Base-by-base conservation (phyloP, 1,140 invertebrate species). In the Megalopta genalis region DNA sequence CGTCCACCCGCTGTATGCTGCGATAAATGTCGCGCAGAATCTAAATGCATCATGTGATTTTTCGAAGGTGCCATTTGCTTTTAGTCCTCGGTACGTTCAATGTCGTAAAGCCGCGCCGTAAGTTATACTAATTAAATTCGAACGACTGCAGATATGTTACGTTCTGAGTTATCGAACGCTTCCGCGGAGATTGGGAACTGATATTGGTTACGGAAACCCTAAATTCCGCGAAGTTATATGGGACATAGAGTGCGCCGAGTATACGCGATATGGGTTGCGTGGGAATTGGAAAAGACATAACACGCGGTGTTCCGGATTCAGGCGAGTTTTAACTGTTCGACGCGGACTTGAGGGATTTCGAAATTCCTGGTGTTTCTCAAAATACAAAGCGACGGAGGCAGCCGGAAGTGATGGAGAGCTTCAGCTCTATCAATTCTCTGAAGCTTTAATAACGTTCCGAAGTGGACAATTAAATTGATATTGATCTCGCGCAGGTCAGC, bases 181-280 rank as follows among this genome's bases (percentile, higher is more conserved):
- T 25, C 57, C 57, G n/a, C 3, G n/a, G 57, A 25, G 57, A 25
- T 14, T 25, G n/a, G 9, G 23, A 27, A 25, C 23, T 57, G 63
- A 57, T 69, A 64, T 37, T 63, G 60, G 18, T 37, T 60, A 23
- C 23, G 23, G 57, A 60, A 60, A 25, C 23, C n/a, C 10, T 27
- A 23, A 25, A 60, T 60, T 25, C 25, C 23, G 32, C 16, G 73
- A 21, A 76, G 23, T 74, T 49, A 32, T 37, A 42, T 18, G 52
- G 27, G 37, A n/a, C 37, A 14, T 27, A 5, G 9, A 39, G 27
- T 39, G 54, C 52, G 68, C 67, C 67, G 42, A 23, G 62, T 54
- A 64, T 32, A 1, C 59, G 37, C 70, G 57, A 71, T 74, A 68
- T 52, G 16, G 21, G 60, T 32, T 60, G 21, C 16, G 60, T 25